phyloP scores from a whole-genome alignment of 2,113 vertebrate genomes.

The Rhegmatorhina hoffmannsi region DNA sequence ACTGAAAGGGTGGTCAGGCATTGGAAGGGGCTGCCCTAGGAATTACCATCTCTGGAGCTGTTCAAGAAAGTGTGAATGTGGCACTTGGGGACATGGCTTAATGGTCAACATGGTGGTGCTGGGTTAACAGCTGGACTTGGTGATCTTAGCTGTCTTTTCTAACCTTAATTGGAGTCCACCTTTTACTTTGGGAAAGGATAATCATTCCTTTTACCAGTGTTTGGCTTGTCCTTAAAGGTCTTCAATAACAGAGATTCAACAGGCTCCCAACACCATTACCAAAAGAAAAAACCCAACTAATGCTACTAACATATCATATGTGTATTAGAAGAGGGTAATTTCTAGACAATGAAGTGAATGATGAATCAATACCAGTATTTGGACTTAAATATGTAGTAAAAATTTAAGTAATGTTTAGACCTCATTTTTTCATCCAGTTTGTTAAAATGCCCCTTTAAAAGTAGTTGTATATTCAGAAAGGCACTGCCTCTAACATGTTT shows the following conservation, averaged over 20 bases:
- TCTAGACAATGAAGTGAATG: not conserved
- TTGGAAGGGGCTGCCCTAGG: not conserved
- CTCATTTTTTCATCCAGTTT: not conserved
- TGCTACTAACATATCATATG: not conserved
- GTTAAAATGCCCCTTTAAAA: not conserved
- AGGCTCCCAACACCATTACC: not conserved
- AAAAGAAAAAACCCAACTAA: not conserved
- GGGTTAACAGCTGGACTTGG: not conserved
- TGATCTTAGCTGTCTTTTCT: not conserved
- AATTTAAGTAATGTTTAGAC: not conserved
- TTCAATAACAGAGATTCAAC: not conserved
- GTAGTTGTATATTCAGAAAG: not conserved
- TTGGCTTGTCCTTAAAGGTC: not conserved
- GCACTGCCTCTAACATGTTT: not conserved
- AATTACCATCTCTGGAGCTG: not conserved
- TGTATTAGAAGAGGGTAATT: not conserved
- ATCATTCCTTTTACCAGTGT: not conserved
- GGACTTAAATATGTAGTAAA: not conserved
- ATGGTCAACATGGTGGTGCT: not conserved
- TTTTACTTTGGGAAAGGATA: not conserved
- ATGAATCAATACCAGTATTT: not conserved
- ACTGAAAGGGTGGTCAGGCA: not conserved
- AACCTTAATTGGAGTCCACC: not conserved
- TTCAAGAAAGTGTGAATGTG: not conserved
- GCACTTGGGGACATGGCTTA: not conserved